Base-by-base conservation (phyloP, 2,888 invertebrate genomes). In the Cataglyphis livida region DNA sequence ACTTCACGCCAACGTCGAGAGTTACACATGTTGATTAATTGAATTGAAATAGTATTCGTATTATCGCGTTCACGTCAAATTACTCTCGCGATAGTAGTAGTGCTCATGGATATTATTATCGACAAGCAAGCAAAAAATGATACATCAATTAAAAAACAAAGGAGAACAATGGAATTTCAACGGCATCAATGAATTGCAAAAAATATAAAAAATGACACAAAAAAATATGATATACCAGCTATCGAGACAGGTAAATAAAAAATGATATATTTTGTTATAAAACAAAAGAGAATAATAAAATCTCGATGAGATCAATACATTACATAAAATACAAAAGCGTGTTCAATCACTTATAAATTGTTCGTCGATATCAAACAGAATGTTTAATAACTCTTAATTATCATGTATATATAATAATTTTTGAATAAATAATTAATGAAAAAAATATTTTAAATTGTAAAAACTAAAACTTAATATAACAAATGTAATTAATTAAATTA, bases 1-100 rank as follows among this genome's bases (percentile, higher is more conserved):
- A 38, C 9, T 59, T 51, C n/a, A 15, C 15, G 21, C 4, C 35
- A 28, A 71, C 35, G 25, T 78, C 71, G n/a, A 59, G 35, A 59
- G 32, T 78, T 41, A 21, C 28, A 9, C 28, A 9, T 9, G 41
- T 51, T 35, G 57, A 41, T 78, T 71, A 59, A 71, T 71, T n/a
- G 57, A 70, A 57, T 18, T 41, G 73, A 71, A 78, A 78, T 32
- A 68, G 32, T 48, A 44, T 76, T 76, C 28, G 38, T 12, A 54
- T 75, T 75, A 75, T 75, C 64, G 68, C 51, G 38, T 32, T 54
- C 15, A 68, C 15, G 12, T 70, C 15, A 25, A 62, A 48, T 76
- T 70, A 70, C 28, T 76, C 41, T 41, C 28, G 3, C 21, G 54
- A 4, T 21, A 21, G 3, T 21, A 21, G 3, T n/a, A n/a, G 51